These are phyloP conservation scores for Cassiopea andromeda DNA, from an alignment of 30 jellyfish, hydroid and myxozoan species.

Conservation along the genomic window DNA sequence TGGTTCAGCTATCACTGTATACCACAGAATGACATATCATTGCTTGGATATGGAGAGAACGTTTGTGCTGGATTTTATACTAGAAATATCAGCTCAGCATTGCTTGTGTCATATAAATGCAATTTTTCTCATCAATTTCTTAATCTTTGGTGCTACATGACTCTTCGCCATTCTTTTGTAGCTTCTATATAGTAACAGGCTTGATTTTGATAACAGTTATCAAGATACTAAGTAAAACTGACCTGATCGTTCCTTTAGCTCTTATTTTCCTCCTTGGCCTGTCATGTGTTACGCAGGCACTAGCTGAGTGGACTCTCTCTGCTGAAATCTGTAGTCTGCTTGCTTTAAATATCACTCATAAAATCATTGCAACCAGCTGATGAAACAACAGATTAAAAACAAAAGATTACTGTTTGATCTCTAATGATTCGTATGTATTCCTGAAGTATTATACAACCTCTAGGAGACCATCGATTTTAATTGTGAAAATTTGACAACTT, in stretches of 20 bases:
- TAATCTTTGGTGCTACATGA: no score
- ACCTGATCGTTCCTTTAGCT: neutral
- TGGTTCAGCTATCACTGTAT: no score
- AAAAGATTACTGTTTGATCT: slow-evolving; percentile 19
- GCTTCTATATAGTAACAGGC: no score
- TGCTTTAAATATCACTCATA: slow-evolving; percentile 47
- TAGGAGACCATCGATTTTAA: slow-evolving; percentile 37
- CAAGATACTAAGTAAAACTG: no score
- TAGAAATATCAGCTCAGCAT: no score
- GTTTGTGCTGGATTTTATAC: no score
- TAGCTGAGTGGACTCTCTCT: neutral
- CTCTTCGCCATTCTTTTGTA: no score
- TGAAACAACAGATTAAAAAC: slow-evolving; percentile 21
- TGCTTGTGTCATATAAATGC: no score
- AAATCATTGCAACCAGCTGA: slow-evolving; percentile 68
- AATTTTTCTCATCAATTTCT: no score
- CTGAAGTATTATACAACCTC: slow-evolving; percentile 14
- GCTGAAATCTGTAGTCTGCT: slow-evolving; percentile 30
- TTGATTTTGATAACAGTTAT: no score
- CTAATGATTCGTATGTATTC: slow-evolving; percentile 39
- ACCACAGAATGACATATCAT: no score
- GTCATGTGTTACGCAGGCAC: neutral
- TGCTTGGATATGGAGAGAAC: no score
- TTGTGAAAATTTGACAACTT: slow-evolving; percentile 47
- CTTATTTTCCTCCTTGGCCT: neutral